Base-by-base conservation (phyloP, 2,113 vertebrate genomes). In the Trinectes maculatus region DNA sequence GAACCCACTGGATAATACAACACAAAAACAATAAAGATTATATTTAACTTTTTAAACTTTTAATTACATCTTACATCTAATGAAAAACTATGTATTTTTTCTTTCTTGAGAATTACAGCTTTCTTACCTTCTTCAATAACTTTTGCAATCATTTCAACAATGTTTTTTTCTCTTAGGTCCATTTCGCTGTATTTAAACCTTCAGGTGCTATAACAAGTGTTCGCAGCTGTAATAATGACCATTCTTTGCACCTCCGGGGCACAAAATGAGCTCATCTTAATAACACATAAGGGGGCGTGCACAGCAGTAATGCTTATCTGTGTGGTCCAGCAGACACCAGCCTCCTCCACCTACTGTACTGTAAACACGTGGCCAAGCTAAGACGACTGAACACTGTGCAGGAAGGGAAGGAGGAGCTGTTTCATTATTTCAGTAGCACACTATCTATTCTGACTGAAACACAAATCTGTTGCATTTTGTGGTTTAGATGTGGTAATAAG, bases 71-170 rank as follows among this genome's bases (percentile, higher is more conserved):
- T 25, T 42, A 57, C 4, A 31, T n/a, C 13, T 11, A 31, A 10
- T 1, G 13, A 31, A n/a, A 1, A n/a, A 33, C 7, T 24, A 25
- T 1, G 52, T 3, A 24, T 26, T 37, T 18, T 11, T 28, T 18
- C 10, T 3, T 1, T 11, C 10, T 6, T n/a, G n/a, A 16, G 16
- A 69, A 58, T 22, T 52, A 29, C 10, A 48, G 13, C 12, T 16
- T 37, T 44, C 89, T 85, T 92, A 93, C 93, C 93, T 92, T 91
- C 87, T 80, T 90, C 88, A 65, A 94, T 88, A 48, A 89, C 80
- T 71, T 88, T 90, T 6, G 91, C 92, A 74, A 93, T 91, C 59
- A 92, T 84, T 57, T 86, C 80, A 71, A 87, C 78, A 65, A 94
- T 84, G 40, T 89, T 82, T 82, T 40, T 91, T 46, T 86, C 77